Evolutionary conservation across 2,113 vertebrate genomes (phyloP).

Genomic region (Chroicocephalus ridibundus): DNA sequence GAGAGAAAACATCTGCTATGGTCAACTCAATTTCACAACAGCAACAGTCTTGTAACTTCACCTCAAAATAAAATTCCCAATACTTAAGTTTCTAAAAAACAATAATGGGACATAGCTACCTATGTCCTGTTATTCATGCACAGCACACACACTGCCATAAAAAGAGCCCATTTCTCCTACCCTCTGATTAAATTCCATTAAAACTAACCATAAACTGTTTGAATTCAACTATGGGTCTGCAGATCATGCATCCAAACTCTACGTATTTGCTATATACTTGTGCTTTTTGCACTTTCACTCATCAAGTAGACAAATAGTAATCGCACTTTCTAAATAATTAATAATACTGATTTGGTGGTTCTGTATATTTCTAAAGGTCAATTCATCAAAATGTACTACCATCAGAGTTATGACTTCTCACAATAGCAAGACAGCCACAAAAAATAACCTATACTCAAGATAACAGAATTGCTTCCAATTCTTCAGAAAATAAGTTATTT

Average conservation of each 20-base stretch:
- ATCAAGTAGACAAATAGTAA: not conserved
- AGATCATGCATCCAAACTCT: not conserved
- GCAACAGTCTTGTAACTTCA: not conserved
- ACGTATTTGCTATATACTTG: not conserved
- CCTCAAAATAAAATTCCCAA: not conserved
- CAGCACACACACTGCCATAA: not conserved
- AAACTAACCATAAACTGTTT: not conserved
- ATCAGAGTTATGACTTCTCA: not conserved
- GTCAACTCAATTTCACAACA: not conserved
- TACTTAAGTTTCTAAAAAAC: not conserved
- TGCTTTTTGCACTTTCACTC: not conserved
- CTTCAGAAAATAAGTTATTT: not conserved
- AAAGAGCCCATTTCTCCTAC: not conserved
- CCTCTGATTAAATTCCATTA: not conserved
- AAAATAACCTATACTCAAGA: not conserved
- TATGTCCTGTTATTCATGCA: not conserved
- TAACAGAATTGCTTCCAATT: not conserved
- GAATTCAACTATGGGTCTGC: not conserved
- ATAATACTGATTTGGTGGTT: not conserved
- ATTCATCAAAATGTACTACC: not conserved
- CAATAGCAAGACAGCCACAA: not conserved
- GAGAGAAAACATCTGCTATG: not conserved
- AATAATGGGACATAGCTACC: not conserved
- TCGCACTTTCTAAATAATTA: not conserved
- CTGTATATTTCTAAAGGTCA: not conserved